Percentiles rank a stretch among this genome's conserved stretches.
Conservation (phyloP, 1,140 invertebrate genomes). For the Scaptomyza graminum region DNA sequence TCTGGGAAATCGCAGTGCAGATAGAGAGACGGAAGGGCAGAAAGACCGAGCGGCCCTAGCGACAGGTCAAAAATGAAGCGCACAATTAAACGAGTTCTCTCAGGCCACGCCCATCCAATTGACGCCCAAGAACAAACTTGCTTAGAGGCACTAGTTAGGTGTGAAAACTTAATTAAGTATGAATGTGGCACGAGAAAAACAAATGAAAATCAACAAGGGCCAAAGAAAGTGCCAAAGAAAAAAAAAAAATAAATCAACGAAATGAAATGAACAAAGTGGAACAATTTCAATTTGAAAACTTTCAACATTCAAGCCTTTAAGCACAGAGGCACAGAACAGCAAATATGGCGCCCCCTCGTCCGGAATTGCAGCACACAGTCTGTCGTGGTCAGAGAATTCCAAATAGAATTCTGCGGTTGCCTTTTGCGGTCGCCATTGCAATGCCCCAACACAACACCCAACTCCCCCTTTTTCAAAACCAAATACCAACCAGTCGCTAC, state of each 20-base stretch:
- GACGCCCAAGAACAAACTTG: slow-evolving; percentile 2
- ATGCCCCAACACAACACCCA: not conserved
- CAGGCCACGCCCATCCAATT: slow-evolving; percentile 24
- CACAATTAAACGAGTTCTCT: slow-evolving; percentile 66
- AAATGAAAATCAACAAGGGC: not conserved
- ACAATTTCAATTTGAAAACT: slow-evolving; percentile 1
- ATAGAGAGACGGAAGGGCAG: not conserved
- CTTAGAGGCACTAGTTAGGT: slow-evolving; percentile 29
- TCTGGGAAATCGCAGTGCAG: not conserved
- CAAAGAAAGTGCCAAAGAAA: no score
- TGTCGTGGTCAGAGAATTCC: slow-evolving; percentile 35
- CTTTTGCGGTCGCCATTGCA: slow-evolving; percentile 50
- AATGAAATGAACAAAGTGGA: not conserved
- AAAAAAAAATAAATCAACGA: not conserved
- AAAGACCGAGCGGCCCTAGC: not conserved
- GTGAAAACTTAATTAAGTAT: slow-evolving; percentile 73
- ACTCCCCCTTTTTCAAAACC: not conserved
- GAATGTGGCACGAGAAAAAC: slow-evolving; percentile 36
- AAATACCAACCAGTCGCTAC: not conserved
- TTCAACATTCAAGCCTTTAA: slow-evolving; percentile 24
- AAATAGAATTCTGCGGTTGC: slow-evolving; percentile 76
- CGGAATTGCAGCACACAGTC: not conserved
- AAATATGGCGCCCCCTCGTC: no score
- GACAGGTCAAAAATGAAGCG: slow-evolving; percentile 81
- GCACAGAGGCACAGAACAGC: not conserved